A percentile compares a stretch with the other conserved stretches of the same genome.
phyloP scores from a whole-genome alignment of 2,113 vertebrate species.

The Marcusenius ussheri region DNA sequence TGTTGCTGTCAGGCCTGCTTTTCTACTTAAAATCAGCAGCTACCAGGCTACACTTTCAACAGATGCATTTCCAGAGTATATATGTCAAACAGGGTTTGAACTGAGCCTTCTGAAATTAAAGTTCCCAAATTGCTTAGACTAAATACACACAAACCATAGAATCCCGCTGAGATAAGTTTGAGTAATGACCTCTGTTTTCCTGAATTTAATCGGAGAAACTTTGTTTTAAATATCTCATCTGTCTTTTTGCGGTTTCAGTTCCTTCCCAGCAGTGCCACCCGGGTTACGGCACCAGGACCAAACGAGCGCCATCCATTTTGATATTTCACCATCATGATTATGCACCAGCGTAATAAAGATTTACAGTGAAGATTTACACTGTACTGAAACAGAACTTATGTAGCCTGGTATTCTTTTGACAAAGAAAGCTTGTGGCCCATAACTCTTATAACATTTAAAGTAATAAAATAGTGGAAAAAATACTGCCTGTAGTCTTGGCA shows the following conservation, averaged over 20 bases:
- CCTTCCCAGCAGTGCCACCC: background rate
- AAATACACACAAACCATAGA: background rate
- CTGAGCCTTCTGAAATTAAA: slow-evolving; percentile 15
- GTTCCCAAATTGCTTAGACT: background rate
- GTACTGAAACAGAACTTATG: background rate
- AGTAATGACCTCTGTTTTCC: background rate
- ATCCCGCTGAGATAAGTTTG: slow-evolving; percentile 18
- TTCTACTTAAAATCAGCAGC: background rate
- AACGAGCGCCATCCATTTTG: background rate
- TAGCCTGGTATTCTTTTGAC: background rate
- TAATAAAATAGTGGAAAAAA: background rate
- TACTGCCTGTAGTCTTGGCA: background rate
- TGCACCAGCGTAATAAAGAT: background rate
- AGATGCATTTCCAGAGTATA: background rate
- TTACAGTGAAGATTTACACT: background rate
- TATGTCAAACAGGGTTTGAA: slow-evolving; percentile 21
- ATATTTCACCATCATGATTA: background rate
- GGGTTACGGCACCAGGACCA: background rate
- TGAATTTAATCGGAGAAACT: background rate
- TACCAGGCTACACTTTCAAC: background rate
- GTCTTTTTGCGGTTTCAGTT: background rate
- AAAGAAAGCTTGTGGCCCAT: background rate
- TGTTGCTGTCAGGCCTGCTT: background rate
- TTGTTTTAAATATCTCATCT: background rate
- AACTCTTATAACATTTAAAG: background rate